phyloP scores from a whole-genome alignment of 2,888 invertebrate species.

The Gerris lacustris region DNA sequence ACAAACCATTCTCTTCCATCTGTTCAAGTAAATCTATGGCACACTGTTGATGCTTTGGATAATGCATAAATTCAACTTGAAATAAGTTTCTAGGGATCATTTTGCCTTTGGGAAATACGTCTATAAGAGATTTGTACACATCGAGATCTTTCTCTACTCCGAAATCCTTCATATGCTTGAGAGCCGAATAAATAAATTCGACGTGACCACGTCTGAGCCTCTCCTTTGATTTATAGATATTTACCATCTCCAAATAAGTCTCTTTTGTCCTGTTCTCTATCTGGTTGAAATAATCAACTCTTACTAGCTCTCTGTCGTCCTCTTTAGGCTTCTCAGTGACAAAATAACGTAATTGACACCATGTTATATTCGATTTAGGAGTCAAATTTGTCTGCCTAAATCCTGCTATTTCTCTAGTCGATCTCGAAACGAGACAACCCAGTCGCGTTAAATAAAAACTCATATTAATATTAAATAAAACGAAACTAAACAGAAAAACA shows the following conservation, averaged over 20 bases:
- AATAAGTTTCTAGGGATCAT: constrained; percentile 70
- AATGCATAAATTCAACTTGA: constrained; percentile 84
- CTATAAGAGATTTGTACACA: constrained; percentile 71
- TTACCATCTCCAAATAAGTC: constrained; percentile 32
- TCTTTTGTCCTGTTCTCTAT: constrained; percentile 34
- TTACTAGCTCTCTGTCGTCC: constrained; percentile 1
- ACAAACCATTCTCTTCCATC: constrained; percentile 82
- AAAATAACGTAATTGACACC: not conserved
- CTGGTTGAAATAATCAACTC: constrained; percentile 29
- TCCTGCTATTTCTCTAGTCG: not conserved
- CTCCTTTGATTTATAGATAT: constrained; percentile 57
- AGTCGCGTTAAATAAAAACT: not conserved
- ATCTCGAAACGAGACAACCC: not conserved
- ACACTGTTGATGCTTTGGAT: constrained; percentile 90
- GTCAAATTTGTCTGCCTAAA: not conserved
- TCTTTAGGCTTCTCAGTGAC: not conserved
- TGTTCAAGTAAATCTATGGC: constrained; percentile 78
- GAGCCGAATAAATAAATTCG: constrained; percentile 84
- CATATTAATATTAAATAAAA: not conserved
- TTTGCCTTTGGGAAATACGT: constrained; percentile 78
- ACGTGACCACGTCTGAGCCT: constrained; percentile 71
- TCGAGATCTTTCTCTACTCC: constrained; percentile 77
- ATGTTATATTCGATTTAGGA: too few species aligned
- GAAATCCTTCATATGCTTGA: constrained; percentile 78
- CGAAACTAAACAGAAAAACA: not conserved